phyloP scores from a whole-genome alignment of 2,113 vertebrate genomes.

The Lagopus muta region DNA sequence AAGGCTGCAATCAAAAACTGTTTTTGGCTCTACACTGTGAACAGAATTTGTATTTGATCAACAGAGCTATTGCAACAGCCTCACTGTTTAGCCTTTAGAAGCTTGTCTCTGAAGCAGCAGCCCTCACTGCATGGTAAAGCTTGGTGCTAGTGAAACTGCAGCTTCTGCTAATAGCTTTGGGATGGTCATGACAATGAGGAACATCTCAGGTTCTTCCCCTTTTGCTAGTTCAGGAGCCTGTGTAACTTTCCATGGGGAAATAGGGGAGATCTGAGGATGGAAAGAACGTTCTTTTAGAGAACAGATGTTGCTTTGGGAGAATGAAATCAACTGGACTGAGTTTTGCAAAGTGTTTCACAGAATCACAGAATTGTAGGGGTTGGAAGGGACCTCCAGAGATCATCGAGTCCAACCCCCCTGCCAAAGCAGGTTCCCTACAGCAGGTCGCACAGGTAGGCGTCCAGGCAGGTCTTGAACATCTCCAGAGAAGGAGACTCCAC shows the following conservation, averaged over 20 bases:
- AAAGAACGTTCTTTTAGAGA: background rate
- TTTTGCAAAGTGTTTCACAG: background rate
- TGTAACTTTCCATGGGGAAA: background rate
- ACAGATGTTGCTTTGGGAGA: background rate
- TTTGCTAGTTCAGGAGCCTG: background rate
- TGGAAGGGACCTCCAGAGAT: too few species aligned
- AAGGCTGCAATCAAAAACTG: constrained; percentile 58
- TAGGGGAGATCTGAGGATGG: background rate
- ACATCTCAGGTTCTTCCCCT: background rate
- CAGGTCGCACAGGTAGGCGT: too few species aligned
- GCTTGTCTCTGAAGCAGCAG: background rate
- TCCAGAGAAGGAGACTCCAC: too few species aligned
- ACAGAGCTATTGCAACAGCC: constrained; percentile 54
- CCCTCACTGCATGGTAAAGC: background rate
- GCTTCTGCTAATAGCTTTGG: background rate
- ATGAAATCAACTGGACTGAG: background rate
- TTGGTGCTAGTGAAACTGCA: background rate
- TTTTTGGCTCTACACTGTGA: constrained; percentile 44
- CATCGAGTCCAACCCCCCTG: too few species aligned
- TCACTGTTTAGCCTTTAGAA: background rate
- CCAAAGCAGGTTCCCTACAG: too few species aligned
- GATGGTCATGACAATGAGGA: background rate
- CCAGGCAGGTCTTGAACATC: too few species aligned
- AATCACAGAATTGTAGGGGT: too few species aligned
- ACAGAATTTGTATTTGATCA: constrained; percentile 56